Conservation (phyloP, 2,797 vertebrate genomes). For the Ataeniobius toweri region DNA sequence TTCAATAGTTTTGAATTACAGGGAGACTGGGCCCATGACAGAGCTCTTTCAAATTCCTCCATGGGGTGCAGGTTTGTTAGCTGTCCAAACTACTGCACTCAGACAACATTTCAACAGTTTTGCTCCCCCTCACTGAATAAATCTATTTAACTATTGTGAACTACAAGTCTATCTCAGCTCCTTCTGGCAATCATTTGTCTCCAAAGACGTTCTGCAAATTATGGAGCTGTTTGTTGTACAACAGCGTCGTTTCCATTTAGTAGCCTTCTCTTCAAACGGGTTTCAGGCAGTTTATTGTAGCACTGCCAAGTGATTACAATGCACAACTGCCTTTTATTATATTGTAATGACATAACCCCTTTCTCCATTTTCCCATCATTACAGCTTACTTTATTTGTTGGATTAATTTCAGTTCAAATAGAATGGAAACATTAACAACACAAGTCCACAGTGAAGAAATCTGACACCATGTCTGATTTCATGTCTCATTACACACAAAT, state of each 20-base stretch:
- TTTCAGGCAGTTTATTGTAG: conserved; percentile 20
- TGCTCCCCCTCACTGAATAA: neutral
- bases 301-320: conserved; percentile 6
- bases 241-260: conserved; percentile 13
- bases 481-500: neutral
- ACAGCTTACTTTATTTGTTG: neutral
- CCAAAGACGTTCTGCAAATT: neutral
- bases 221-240: conserved; percentile 8
- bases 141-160: neutral
- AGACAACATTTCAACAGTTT: neutral
- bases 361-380: neutral
- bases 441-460: neutral
- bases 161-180: neutral
- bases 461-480: conserved; percentile 5
- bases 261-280: conserved; percentile 1
- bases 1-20: neutral
- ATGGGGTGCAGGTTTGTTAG: neutral
- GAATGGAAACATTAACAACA: conserved; percentile 3
- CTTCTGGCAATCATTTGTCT: conserved; percentile 13
- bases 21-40: neutral
- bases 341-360: neutral
- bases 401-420: neutral
- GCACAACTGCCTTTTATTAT: neutral
- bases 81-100: neutral
- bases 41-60: neutral